These are phyloP conservation scores for Muraenolepis orangiensis DNA, from an alignment of 2,797 vertebrate genomes.

Conservation along the genomic window DNA sequence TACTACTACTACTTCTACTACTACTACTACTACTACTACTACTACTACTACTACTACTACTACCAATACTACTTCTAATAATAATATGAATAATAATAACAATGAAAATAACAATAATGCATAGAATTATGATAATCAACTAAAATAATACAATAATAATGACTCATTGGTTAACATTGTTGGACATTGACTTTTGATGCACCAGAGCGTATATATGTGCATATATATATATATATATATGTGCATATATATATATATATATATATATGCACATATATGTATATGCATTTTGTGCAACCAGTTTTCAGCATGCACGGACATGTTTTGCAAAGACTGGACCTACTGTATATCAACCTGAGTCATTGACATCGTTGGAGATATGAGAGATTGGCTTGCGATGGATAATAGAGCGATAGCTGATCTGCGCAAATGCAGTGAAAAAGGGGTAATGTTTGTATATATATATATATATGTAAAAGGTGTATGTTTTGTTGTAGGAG, in stretches of 20 bases:
- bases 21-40: not conserved
- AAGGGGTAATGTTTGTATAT: conserved; percentile 31
- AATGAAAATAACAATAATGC: not conserved
- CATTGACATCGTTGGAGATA: not conserved
- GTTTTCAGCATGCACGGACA: no score
- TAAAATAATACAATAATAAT: not conserved
- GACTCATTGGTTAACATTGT: not conserved
- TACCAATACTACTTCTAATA: not conserved
- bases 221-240: no score
- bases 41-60: not conserved
- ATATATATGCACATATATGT: no score
- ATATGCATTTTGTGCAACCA: no score
- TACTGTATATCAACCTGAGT: not conserved
- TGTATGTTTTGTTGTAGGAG: conserved; percentile 25
- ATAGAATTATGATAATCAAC: not conserved
- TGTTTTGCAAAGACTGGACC: no score
- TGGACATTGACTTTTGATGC: no score
- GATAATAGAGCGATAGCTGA: conserved; percentile 54
- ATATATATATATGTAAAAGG: no score
- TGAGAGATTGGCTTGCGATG: conserved; percentile 37
- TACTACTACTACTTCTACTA: not conserved
- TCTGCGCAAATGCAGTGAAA: conserved; percentile 37
- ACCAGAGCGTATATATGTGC: no score
- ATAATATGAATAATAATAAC: not conserved
- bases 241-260: no score